Base-by-base conservation (phyloP, 64 coral and sea anemone species). In the Pachyseris speciosa region DNA sequence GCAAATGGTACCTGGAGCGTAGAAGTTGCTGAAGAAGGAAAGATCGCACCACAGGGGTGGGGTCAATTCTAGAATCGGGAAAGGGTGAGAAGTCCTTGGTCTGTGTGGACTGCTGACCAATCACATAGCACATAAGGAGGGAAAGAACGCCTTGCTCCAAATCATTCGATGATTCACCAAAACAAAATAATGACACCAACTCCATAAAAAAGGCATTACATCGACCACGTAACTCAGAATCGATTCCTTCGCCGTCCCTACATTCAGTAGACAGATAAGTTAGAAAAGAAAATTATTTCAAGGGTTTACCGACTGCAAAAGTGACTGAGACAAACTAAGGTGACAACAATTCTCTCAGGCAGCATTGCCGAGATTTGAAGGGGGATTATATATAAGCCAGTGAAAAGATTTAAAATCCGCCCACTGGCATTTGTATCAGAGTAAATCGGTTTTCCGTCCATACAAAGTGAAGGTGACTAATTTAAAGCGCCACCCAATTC, bases 171-270 rank as follows among this genome's bases (percentile, higher is more conserved):
- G 83, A 91, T 20, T 95, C 87, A 15, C 88, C 94, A 78, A 95
- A 95, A 69, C 88, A 95, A 48, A 95, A 95, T 20, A 95, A 44
- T 2, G 94, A 91, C 36, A 95, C 94, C 31, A 95, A 50, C 53
- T 94, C 93, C 93, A 94, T 94, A 79, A 94, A 94, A 72, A 90
- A 94, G 19, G 93, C 89, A 47, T 88, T 94, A 37, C 92, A 88
- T 19, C 37, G 67, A 64, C 83, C 37, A 13, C 89, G 67, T 42
- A 91, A 84, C 17, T 41, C 37, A 9, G 47, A 63, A 27, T 58
- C 52, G 25, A 26, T 71, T 5, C 22, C 36, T 16, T 73, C 19
- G 30, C 47, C 9, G 20, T 27, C 41, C 50, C 77, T 81, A 22
- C 13, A 71, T 27, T 15, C 1, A 71, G 24, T 0, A 19, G 22